Percentiles rank a stretch among this genome's conserved stretches.
Conservation (phyloP, 2,113 vertebrate genomes). For the Synchiropus splendidus region DNA sequence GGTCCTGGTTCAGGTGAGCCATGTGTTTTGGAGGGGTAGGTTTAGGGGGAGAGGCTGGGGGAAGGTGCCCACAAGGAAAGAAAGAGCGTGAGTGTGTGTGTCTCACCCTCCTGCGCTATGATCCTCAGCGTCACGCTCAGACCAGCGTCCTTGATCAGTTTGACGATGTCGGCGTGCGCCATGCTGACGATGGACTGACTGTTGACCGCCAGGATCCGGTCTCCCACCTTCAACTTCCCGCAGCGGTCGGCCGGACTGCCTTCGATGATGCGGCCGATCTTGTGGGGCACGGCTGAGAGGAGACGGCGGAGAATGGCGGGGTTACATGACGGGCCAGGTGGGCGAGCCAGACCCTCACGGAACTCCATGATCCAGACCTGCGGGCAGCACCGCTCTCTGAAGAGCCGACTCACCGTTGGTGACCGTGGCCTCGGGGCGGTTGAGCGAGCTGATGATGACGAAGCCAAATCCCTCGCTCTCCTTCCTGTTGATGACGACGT, state of each 20-base stretch:
- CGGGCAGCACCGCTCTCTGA: too few relatives aligned
- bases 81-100: conserved; percentile 12
- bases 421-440: conserved; percentile 80
- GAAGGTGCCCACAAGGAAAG: too few relatives aligned
- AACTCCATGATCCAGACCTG: too few relatives aligned
- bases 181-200: conserved; percentile 93
- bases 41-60: too few relatives aligned
- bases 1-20: too few relatives aligned
- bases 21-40: too few relatives aligned
- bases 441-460: conserved; percentile 97
- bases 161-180: conserved; percentile 97
- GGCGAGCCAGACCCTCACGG: neutral
- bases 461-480: conserved; percentile 97
- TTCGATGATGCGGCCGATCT: conserved; percentile 97
- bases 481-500: conserved; percentile 89
- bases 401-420: conserved; percentile 83
- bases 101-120: conserved; percentile 94
- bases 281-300: conserved; percentile 85
- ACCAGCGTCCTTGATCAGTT: conserved; percentile 97
- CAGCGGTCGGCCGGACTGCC: conserved; percentile 95
- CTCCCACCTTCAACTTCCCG: conserved; percentile 92
- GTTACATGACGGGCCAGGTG: conserved; percentile 25
- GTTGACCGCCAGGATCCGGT: conserved; percentile 96
- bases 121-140: conserved; percentile 93
- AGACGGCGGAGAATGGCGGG: conserved; percentile 11